Conservation (phyloP, 2,888 invertebrate genomes). For the Neoitamus cyanurus region DNA sequence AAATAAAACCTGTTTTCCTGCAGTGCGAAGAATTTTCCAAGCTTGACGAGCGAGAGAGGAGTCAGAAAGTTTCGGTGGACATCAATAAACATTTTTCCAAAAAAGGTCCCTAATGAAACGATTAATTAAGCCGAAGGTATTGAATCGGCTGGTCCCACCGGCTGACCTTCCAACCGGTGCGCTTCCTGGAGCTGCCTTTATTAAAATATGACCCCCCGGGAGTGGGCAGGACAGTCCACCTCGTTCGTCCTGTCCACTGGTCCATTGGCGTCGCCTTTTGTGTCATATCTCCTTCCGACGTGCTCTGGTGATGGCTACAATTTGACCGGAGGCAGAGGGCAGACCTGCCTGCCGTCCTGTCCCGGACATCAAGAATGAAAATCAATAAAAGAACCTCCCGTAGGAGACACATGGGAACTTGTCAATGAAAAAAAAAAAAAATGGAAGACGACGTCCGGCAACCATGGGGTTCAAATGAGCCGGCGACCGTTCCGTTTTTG, state of each 20-base stretch:
- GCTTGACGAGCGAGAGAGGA: not conserved
- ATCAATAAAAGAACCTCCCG: not conserved
- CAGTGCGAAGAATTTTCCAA: not conserved
- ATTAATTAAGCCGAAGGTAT: slow-evolving; percentile 13
- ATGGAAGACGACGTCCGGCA: not conserved
- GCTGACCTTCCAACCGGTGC: not conserved
- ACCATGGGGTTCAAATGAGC: not conserved
- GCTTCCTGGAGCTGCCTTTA: not conserved
- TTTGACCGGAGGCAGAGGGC: not conserved
- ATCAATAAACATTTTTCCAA: not conserved
- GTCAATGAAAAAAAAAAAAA: not conserved
- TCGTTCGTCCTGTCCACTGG: not conserved
- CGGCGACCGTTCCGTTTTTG: not conserved
- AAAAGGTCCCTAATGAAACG: slow-evolving; percentile 29
- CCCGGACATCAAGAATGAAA: not conserved
- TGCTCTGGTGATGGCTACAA: not conserved
- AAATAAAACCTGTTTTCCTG: not conserved
- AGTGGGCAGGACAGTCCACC: not conserved
- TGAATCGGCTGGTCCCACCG: not conserved
- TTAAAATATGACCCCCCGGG: slow-evolving; percentile 1
- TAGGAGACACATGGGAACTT: not conserved
- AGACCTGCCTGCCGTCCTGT: not conserved
- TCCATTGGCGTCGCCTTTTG: not conserved
- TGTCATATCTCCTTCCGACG: not conserved
- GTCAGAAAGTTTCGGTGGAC: not conserved